Base-by-base conservation (phyloP, 2,113 vertebrate genomes). In the Nesospiza acunhae region DNA sequence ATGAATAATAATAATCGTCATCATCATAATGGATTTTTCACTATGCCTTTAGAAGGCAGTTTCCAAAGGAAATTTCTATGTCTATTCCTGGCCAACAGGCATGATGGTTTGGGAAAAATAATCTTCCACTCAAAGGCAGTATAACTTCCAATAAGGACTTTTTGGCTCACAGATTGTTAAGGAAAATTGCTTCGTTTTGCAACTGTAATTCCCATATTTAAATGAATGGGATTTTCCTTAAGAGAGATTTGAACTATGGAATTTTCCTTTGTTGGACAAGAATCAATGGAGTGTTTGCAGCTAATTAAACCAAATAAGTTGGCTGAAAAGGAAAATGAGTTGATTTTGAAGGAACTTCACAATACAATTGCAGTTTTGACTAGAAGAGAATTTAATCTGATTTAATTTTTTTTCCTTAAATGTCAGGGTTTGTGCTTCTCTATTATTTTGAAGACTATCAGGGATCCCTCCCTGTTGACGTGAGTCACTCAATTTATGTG, bases 151-250 rank as follows among this genome's bases (percentile, higher is more conserved):
- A 91, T 52, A 80, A 84, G 56, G 80, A 84, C 66, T 30, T 95
- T 59, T 89, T 95, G 88, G 73, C 95, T 96, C 42, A 28, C 66
- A 83, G 72, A 84, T 72, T 82, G 49, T n/a, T 94, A 88, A 78
- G 90, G 95, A 97, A 97, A 97, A 90, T 68, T 50, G 26, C 39
- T 83, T 90, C n/a, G 0, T 83, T 96, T 97, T 94, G 94, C 81
- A 89, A 83, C 75, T 30, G 4, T 83, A 87, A 95, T 94, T 96
- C 92, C 90, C 91, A 62, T 81, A 73, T 86, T 94, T 92, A 93
- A 95, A 90, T 84, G 91, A 96, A 90, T 52, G 62, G 91, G 90
- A 93, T 96, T 97, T 97, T 96, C 94, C 94, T 92, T 96, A 60
- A 70, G 69, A 96, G 69, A 89, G 66, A 56, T 87, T 55, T 80